Base-by-base conservation (phyloP, 2,113 vertebrate species). In the Alethe diademata region DNA sequence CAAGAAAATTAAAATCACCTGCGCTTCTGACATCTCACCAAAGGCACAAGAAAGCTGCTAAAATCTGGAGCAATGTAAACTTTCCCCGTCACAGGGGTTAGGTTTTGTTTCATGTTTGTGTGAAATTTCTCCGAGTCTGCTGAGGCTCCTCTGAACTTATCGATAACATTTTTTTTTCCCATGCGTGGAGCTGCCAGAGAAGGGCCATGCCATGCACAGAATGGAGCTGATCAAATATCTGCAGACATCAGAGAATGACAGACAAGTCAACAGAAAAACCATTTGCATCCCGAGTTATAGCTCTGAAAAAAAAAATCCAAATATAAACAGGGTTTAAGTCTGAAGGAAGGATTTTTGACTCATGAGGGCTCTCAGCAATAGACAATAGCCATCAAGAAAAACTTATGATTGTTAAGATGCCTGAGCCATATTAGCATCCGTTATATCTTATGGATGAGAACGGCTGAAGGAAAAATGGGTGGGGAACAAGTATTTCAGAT, bases 1-100 rank as follows among this genome's bases (percentile, higher is more conserved):
- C 95, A 97, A 97, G 96, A 95, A 98, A 98, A 98, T 98, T 98
- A 97, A 98, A 98, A 98, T 98, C 98, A 98, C 98, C 98, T 98
- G 97, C 93, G 70, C 96, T 98, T 97, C 97, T 97, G 96, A 97
- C 97, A 97, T 94, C 82, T 83, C 96, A 98, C 97, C 97, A 97
- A 97, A 97, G 90, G 94, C 96, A 95, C 91, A 93, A 95, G 81
- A 97, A 97, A 97, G 94, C 98, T 98, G 97, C 95, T 96, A 96
- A 97, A 98, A 97, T 93, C 96, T 95, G 95, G 96, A 31, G 16
- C 86, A 94, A 54, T 81, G 82, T 90, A 96, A 97, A 97, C 95
- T 97, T 97, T 90, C 94, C 82, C 90, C 15, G 26, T 94, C 92
- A 50, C 90, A 96, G 92, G 94, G 95, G 96, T 94, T 97, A 91